Evolutionary conservation across 2,113 vertebrate genomes (phyloP).

Genomic region (Dissostichus mawsoni): DNA sequence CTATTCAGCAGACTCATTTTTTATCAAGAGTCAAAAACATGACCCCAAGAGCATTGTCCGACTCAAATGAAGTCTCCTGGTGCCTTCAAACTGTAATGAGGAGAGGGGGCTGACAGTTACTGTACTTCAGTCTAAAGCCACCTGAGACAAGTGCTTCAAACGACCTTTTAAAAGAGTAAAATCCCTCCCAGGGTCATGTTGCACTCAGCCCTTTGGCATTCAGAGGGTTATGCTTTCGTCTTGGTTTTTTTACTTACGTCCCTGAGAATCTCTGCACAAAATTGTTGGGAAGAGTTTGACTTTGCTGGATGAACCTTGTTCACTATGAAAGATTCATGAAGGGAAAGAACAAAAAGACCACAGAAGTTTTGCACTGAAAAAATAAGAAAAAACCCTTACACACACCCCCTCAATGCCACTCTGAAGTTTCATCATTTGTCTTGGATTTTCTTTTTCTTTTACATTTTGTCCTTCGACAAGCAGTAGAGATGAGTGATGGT

Average conservation of each 20-base stretch:
- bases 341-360: slow-evolving; percentile 44
- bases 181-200: neutral
- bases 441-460: neutral
- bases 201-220: slow-evolving; percentile 51
- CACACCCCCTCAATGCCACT: slow-evolving; percentile 18
- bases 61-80: slow-evolving; percentile 8
- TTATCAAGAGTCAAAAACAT: slow-evolving; percentile 18
- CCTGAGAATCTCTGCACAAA: slow-evolving; percentile 37
- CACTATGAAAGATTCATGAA: slow-evolving; percentile 71
- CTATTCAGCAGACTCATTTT: neutral
- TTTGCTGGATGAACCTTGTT: slow-evolving; percentile 62
- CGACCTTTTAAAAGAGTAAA: slow-evolving; percentile 34
- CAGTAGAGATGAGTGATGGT: slow-evolving; percentile 21
- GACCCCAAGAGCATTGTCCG: neutral
- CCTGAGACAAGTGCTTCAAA: slow-evolving; percentile 37
- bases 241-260: slow-evolving; percentile 40
- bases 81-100: slow-evolving; percentile 26
- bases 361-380: slow-evolving; percentile 41
- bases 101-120: slow-evolving; percentile 16
- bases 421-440: slow-evolving; percentile 38
- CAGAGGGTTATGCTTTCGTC: slow-evolving; percentile 13
- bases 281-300: slow-evolving; percentile 52
- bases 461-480: neutral
- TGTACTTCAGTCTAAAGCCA: slow-evolving; percentile 35
- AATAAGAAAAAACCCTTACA: slow-evolving; percentile 1